These are phyloP conservation scores for Spodoptera picta DNA, from an alignment of 2,888 invertebrate species.

Conservation along the genomic window DNA sequence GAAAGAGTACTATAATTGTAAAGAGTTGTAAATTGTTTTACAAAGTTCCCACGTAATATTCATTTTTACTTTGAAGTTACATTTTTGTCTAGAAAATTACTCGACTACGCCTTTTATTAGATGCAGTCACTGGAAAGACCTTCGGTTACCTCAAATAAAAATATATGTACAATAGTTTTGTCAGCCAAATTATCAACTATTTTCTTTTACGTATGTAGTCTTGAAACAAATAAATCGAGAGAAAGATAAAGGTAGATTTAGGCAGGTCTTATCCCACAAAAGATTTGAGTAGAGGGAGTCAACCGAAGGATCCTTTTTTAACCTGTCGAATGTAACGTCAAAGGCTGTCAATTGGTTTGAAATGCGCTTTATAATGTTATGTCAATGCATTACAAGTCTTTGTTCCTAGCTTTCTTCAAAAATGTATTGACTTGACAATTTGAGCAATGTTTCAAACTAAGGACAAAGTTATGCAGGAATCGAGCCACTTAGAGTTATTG, in stretches of 20 bases:
- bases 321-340: slow-evolving; percentile 11
- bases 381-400: background rate
- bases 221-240: no score
- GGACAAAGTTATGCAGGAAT: background rate
- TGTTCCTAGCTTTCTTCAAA: background rate
- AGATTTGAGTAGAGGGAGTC: no score
- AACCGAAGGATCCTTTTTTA: background rate
- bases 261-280: no score
- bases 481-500: background rate
- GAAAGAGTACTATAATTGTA: background rate
- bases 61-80: slow-evolving; percentile 15
- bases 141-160: no score
- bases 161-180: no score
- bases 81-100: slow-evolving; percentile 10
- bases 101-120: no score
- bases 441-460: slow-evolving; percentile 9
- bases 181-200: no score
- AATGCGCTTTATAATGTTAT: slow-evolving; percentile 3
- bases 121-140: no score
- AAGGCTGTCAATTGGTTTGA: background rate
- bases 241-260: no score
- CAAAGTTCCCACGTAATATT: slow-evolving; percentile 8
- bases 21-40: slow-evolving; percentile 13
- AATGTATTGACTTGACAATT: slow-evolving; percentile 1
- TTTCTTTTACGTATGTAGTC: no score